phyloP scores from a whole-genome alignment of 2,113 vertebrate species.

The Gnathonemus longibarbis region DNA sequence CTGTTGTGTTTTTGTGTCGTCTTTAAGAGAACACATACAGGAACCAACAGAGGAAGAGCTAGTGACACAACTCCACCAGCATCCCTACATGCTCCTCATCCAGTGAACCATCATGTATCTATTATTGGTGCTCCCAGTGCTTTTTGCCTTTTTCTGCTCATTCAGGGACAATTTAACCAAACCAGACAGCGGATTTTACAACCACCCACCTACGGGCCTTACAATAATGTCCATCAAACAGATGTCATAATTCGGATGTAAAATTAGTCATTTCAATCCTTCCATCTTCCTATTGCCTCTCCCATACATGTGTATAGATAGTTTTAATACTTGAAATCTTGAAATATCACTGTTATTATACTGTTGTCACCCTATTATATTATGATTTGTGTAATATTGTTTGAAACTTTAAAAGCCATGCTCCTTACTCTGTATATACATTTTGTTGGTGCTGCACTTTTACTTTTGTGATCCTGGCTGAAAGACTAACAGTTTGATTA shows the following conservation, averaged over 20 bases:
- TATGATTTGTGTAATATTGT: neutral
- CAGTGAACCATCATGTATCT: neutral
- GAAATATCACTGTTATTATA: neutral
- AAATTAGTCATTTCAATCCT: neutral
- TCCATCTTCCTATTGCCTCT: neutral
- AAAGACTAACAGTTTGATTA: neutral
- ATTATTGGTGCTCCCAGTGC: neutral
- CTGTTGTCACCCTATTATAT: neutral
- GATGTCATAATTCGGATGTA: neutral
- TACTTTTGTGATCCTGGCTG: neutral
- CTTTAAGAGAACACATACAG: slow-evolving; percentile 75
- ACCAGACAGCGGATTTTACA: neutral
- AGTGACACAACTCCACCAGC: slow-evolving; percentile 66
- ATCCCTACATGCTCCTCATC: slow-evolving; percentile 74
- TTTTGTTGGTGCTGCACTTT: neutral
- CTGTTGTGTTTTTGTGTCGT: neutral
- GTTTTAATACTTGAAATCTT: neutral
- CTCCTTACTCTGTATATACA: neutral
- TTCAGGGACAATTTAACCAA: neutral
- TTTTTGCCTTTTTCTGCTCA: neutral
- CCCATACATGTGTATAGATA: neutral
- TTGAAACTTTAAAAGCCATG: neutral
- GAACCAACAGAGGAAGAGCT: slow-evolving; percentile 88
- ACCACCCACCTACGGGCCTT: neutral
- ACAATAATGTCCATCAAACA: neutral